Conservation (phyloP, 2,888 invertebrate species). For the Branchipolynoe longqiensis region DNA sequence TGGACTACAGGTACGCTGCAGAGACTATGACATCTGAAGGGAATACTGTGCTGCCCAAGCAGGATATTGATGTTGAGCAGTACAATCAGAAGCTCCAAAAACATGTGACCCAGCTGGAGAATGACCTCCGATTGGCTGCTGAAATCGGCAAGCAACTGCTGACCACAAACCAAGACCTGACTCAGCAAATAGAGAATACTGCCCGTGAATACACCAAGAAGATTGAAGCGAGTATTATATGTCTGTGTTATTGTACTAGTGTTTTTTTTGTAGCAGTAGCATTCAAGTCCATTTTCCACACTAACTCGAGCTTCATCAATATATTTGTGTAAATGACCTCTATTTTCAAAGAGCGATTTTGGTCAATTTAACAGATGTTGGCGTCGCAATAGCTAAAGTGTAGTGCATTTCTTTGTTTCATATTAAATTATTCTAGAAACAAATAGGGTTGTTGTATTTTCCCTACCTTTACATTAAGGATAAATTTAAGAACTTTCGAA, state of each 20-base stretch:
- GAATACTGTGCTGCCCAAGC: not conserved
- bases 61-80: not conserved
- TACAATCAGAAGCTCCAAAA: not conserved
- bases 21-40: not conserved
- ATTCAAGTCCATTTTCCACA: too few relatives aligned
- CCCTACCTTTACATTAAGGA: too few relatives aligned
- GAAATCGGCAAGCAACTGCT: conserved; percentile 57
- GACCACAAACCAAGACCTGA: conserved; percentile 24
- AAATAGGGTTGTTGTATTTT: too few relatives aligned
- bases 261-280: too few relatives aligned
- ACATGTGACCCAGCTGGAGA: conserved; percentile 5
- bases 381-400: not conserved
- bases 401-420: too few relatives aligned
- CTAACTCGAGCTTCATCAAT: too few relatives aligned
- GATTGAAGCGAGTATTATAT: conserved; percentile 27
- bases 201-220: not conserved
- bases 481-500: too few relatives aligned
- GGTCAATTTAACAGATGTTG: not conserved
- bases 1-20: too few relatives aligned
- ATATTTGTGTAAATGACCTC: not conserved
- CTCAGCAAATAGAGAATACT: conserved; percentile 42
- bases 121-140: conserved; percentile 43
- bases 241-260: too few relatives aligned
- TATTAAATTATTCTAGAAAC: too few relatives aligned
- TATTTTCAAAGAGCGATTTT: not conserved